These are phyloP conservation scores for Cephalopachus bancanus DNA, from an alignment of 2,797 vertebrate genomes.

Conservation along the genomic window DNA sequence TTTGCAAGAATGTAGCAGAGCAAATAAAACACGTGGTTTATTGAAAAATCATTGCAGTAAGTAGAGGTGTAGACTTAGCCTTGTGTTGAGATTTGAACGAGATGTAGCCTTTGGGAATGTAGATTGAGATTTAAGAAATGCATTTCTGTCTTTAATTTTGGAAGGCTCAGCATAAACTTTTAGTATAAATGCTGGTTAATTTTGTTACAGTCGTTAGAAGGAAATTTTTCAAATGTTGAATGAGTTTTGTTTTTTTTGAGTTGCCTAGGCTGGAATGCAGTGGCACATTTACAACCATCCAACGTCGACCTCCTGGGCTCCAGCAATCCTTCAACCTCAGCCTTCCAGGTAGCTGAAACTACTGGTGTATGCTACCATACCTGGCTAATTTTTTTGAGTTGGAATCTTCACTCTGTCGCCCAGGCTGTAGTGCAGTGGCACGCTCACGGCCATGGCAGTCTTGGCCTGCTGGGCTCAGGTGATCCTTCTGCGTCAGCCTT, in stretches of 20 bases:
- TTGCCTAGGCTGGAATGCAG: no score
- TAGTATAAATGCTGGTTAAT: constrained; percentile 34
- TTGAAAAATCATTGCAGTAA: constrained; percentile 61
- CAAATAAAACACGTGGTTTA: constrained; percentile 45
- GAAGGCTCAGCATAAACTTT: background rate
- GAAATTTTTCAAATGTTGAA: constrained; percentile 9
- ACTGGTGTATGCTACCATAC: no score
- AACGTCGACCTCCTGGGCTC: no score
- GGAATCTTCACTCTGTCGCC: no score
- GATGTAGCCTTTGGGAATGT: background rate
- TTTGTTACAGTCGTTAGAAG: constrained; percentile 49
- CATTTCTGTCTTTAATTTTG: constrained; percentile 10
- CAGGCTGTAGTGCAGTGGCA: no score
- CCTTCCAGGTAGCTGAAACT: no score
- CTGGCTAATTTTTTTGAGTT: no score
- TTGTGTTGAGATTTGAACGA: constrained; percentile 28
- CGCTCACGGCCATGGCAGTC: no score
- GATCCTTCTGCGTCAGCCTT: no score
- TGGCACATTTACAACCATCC: no score
- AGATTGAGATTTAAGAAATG: constrained; percentile 15
- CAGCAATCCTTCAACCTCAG: no score
- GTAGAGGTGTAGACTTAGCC: constrained; percentile 16
- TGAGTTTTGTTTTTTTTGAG: background rate
- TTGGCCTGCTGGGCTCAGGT: no score
- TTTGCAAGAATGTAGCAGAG: constrained; percentile 65